phyloP scores from a whole-genome alignment of 2,888 invertebrate genomes.

The Drosophila ezoana region DNA sequence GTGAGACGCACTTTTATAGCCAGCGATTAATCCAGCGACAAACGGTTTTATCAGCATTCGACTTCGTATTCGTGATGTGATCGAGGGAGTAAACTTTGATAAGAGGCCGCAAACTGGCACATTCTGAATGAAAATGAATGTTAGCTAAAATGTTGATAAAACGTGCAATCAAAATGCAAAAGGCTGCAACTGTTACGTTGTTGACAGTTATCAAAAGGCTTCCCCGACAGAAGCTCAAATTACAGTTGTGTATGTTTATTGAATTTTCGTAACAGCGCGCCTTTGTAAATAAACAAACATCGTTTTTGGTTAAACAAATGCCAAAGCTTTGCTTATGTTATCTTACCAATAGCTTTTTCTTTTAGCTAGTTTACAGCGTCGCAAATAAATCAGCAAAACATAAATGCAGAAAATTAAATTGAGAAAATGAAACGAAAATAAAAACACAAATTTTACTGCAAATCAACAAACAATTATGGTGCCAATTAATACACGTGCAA shows the following conservation, averaged over 20 bases:
- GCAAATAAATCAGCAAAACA: conserved; percentile 40
- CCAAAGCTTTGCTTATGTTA: background rate
- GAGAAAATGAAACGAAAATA: background rate
- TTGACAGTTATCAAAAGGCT: conserved; percentile 2
- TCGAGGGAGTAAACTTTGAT: conserved; percentile 29
- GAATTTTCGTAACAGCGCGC: conserved; percentile 3
- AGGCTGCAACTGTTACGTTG: conserved; percentile 11
- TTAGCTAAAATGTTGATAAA: conserved; percentile 9
- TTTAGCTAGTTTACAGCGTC: conserved; percentile 5
- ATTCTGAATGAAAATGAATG: conserved; percentile 23
- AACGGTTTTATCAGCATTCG: conserved; percentile 33
- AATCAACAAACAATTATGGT: conserved; percentile 50
- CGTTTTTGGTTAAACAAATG: background rate
- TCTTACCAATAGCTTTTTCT: conserved; percentile 10
- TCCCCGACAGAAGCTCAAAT: background rate
- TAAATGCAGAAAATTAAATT: conserved; percentile 15
- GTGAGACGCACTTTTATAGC: conserved; percentile 45
- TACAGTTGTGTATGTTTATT: conserved; percentile 1
- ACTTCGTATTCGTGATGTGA: conserved; percentile 34
- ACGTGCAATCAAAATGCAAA: background rate
- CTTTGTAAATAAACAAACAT: conserved; percentile 14
- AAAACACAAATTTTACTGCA: conserved; percentile 35
- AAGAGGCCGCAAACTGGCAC: conserved; percentile 14
- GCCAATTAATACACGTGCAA: conserved; percentile 52
- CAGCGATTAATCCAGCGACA: conserved; percentile 4